Base-by-base conservation (phyloP, 2,888 invertebrate species). In the Drosophila mimetica region DNA sequence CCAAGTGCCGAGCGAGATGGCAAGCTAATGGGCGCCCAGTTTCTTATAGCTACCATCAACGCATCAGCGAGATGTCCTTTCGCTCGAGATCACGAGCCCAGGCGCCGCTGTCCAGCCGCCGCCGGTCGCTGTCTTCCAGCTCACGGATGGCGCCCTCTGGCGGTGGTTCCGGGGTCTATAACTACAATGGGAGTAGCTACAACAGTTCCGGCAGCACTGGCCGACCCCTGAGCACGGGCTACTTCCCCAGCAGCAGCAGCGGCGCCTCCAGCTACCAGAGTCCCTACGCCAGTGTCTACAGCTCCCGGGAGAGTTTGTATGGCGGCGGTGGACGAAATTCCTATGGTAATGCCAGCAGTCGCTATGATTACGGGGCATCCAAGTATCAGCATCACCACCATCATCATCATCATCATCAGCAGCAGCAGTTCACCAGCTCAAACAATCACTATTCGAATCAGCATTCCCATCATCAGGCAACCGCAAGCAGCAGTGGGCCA, bases 121-220 rank as follows among this genome's bases (percentile, higher is more conserved):
- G 91, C 90, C 94, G 78, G 90, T 94, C 88, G 89, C 92, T 89
- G 64, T 88, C 88, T 37, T 94, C 90, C 90, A 93, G 93, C 5
- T 61, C 60, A 2, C 61, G 60, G 0, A 61, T 61, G 60, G 37
- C 44, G 18, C 60, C 60, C 59, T 92, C 93, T 0, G 92, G 93
- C 1, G 89, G 92, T 44, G 86, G 74, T 2, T 28, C 71, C 0
- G 30, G 71, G 0, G 71, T 60, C 6, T 81, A 79, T 39, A 84
- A 86, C 61, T 79, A 80, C 30, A 75, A 75, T 44, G 71, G 72
- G 5, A 88, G 82, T 60, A 67, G 65, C 28, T 86, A 87, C 48
- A 82, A 80, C 66, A 82, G 87, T 25, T 55, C 70, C 47, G 71
- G 84, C 59, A 79, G 64, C 67, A 79, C 70, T 22, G 65, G 89